A percentile compares a stretch with the other conserved stretches of the same genome.
These are phyloP conservation scores for Acipenser transmontanus DNA, from an alignment of 2,797 vertebrate genomes.

Conservation along the genomic window DNA sequence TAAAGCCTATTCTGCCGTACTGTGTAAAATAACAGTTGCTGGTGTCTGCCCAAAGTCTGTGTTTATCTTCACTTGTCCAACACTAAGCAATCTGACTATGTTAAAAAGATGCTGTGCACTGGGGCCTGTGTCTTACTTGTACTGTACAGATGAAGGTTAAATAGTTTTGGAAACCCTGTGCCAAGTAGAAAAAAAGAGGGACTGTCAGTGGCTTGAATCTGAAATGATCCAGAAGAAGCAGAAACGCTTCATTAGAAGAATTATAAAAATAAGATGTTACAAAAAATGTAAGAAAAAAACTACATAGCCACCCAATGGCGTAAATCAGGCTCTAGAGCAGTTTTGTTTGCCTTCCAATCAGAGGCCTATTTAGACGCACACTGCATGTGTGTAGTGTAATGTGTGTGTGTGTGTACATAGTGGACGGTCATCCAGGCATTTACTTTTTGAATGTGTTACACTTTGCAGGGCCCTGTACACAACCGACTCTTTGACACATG, in stretches of 20 bases:
- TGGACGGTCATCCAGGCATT: not conserved
- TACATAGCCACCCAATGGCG: no score
- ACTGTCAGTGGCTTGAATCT: no score
- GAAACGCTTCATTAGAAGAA: not conserved
- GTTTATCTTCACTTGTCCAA: conserved; percentile 1
- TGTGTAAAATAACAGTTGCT: not conserved
- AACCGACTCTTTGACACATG: conserved; percentile 26
- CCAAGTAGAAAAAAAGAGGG: no score
- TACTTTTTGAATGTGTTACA: conserved; percentile 6
- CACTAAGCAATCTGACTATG: not conserved
- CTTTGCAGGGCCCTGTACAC: conserved; percentile 10
- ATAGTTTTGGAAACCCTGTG: not conserved
- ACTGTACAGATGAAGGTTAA: not conserved
- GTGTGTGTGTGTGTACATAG: not conserved
- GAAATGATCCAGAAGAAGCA: not conserved
- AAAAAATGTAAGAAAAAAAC: not conserved
- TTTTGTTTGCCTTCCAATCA: conserved; percentile 1
- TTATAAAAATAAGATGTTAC: not conserved
- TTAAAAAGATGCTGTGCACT: not conserved
- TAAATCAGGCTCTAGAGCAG: no score
- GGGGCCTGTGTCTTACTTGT: not conserved
- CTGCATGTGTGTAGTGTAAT: not conserved
- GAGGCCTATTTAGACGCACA: not conserved
- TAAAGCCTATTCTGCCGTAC: not conserved
- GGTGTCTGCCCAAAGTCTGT: not conserved